Evolutionary conservation across 2,797 vertebrate genomes (phyloP), one percentile per base, ranked within the genome.

Genomic region (Karalla daura): DNA sequence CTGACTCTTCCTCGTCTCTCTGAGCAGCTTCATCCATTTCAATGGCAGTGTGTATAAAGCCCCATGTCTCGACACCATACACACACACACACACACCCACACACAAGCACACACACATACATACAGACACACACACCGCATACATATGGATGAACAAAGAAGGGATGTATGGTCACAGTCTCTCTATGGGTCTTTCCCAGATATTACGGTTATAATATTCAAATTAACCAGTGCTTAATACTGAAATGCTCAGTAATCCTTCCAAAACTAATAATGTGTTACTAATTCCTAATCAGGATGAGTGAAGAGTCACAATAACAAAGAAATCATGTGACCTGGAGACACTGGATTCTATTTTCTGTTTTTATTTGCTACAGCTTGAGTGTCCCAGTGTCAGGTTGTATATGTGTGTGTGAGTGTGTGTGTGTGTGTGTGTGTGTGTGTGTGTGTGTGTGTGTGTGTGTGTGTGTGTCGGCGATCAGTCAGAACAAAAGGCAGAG

Each of bases 11-110:
- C n/a, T n/a, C n/a, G n/a, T n/a, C n/a, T 49, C 70, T 28, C 41
- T 4, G 72, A 23, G 69, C 52, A 60, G 80, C 67, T 73, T 81
- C 80, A 85, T 85, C 43, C 75, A 85, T 83, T 79, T 85, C 82
- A 85, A 83, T 83, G 72, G 66, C 56, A 45, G 52, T 15, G 27
- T 52, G 54, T 68, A 51, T 68, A 67, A 63, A 78, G 53, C 63
- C 21, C 47, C 4, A 28, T 10, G 64, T 83, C 78, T 76, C 75
- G 50, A 76, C 55, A 23, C 28, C 36, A 39, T n/a, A 39, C 36
- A 39, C 45, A 5, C 32, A 6, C 46, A 7, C 54, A 25, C 35
- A 23, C 28, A 50, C 39, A 51, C 59, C 50, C 14, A 40, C 41
- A 50, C 28, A 28, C 20, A 13, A 5, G 28, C 44, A 3, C 30